phyloP scores from a whole-genome alignment of 2,888 invertebrate species.

The Hemithea aestivaria region DNA sequence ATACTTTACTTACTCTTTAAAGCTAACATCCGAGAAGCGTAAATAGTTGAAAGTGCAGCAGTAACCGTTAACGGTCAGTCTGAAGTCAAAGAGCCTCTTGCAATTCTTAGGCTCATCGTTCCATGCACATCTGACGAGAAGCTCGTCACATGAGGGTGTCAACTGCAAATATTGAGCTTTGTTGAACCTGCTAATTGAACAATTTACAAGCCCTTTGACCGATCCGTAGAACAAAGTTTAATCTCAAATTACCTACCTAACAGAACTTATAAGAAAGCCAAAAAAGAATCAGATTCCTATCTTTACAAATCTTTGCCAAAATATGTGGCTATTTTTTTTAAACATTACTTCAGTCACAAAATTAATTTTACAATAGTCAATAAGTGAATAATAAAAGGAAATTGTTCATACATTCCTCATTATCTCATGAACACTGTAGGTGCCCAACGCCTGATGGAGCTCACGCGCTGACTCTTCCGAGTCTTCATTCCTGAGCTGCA shows the following conservation, averaged over 20 bases:
- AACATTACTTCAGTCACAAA: no score
- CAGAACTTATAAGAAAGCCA: no score
- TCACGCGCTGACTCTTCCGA: slow-evolving; percentile 17
- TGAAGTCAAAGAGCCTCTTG: slow-evolving; percentile 68
- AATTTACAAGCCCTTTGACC: no score
- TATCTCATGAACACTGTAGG: slow-evolving; percentile 60
- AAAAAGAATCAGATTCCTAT: no score
- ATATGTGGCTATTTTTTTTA: no score
- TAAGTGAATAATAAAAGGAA: no score
- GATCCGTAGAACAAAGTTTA: no score
- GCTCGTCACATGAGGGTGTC: slow-evolving; percentile 68
- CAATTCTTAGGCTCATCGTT: slow-evolving; percentile 62
- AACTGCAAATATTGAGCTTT: slow-evolving; percentile 44
- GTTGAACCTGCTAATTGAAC: slow-evolving; percentile 8
- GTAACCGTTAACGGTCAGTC: slow-evolving; percentile 79
- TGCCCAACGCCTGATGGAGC: slow-evolving; percentile 61
- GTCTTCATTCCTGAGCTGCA: slow-evolving; percentile 42
- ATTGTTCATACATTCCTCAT: slow-evolving; percentile 57
- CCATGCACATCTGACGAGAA: slow-evolving; percentile 74
- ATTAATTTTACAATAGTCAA: no score
- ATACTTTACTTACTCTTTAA: slow-evolving; percentile 51
- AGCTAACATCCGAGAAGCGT: slow-evolving; percentile 54
- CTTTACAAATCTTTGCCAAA: no score
- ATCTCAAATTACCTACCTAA: no score
- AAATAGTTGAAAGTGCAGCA: slow-evolving; percentile 81